Percentiles rank a stretch among this genome's conserved stretches.
Evolutionary conservation across 35 echinoderm and acorn worm genomes (phyloP).

Genomic region (Nesometra sesokonis): DNA sequence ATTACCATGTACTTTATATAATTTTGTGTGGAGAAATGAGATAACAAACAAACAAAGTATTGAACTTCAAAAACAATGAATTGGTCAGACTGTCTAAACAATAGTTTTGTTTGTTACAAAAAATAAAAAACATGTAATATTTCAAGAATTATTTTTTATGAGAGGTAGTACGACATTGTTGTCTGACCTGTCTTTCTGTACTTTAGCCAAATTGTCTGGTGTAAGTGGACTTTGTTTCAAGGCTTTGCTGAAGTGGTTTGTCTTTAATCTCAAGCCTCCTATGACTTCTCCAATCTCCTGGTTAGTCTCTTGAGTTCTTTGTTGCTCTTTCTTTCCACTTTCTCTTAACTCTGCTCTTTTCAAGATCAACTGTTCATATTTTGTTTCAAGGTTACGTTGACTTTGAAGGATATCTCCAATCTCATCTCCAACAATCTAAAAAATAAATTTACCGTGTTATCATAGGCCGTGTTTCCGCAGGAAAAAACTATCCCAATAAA

Average conservation of each 20-base stretch:
- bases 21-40: too few relatives aligned
- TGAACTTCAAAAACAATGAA: too few relatives aligned
- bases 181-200: conserved; percentile 80
- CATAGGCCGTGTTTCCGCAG: too few relatives aligned
- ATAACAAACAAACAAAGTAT: too few relatives aligned
- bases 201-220: conserved; percentile 73
- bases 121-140: too few relatives aligned
- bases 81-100: too few relatives aligned
- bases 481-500: too few relatives aligned
- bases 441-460: not conserved
- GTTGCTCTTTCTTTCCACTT: conserved; percentile 48
- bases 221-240: conserved; percentile 95
- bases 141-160: too few relatives aligned
- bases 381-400: conserved; percentile 72
- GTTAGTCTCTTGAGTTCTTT: conserved; percentile 36
- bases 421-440: conserved; percentile 96
- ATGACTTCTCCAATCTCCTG: conserved; percentile 71
- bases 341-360: conserved; percentile 60
- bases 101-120: too few relatives aligned
- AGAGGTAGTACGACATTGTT: too few relatives aligned
- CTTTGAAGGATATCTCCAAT: conserved; percentile 82
- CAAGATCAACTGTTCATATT: conserved; percentile 74
- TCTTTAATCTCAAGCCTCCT: conserved; percentile 53
- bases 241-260: conserved; percentile 74
- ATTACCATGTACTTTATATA: too few relatives aligned